These are phyloP conservation scores for Kryptolebias marmoratus DNA, from an alignment of 2,113 vertebrate species.

Conservation along the genomic window DNA sequence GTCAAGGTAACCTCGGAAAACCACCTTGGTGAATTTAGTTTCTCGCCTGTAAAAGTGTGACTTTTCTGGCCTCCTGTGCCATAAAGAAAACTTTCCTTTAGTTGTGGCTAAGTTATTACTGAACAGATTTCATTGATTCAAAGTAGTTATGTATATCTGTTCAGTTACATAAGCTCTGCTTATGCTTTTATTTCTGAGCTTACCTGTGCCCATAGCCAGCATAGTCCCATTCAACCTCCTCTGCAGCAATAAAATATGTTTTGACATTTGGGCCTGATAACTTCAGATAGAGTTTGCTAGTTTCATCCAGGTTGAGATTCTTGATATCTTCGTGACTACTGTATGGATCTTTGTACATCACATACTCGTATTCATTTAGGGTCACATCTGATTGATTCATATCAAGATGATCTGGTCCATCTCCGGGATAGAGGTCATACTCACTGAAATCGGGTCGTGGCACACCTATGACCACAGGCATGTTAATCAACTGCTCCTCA, in stretches of 20 bases:
- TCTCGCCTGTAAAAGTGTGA: conserved; percentile 15
- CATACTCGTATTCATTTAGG: conserved; percentile 81
- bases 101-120: not conserved
- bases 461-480: conserved; percentile 82
- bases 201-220: conserved; percentile 80
- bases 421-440: conserved; percentile 78
- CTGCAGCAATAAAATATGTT: conserved; percentile 89
- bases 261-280: conserved; percentile 78
- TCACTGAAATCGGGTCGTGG: conserved; percentile 83
- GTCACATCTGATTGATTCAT: conserved; percentile 36
- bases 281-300: conserved; percentile 83
- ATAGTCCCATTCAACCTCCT: conserved; percentile 93
- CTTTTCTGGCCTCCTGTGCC: conserved; percentile 53
- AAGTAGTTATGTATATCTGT: not conserved
- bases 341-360: conserved; percentile 89
- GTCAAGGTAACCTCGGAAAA: conserved; percentile 90
- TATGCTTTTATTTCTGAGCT: conserved; percentile 6
- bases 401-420: conserved; percentile 37
- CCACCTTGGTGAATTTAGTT: conserved; percentile 85
- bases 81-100: conserved; percentile 4
- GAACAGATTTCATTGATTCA: not conserved
- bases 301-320: conserved; percentile 73
- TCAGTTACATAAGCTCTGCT: not conserved
- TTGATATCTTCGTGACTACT: conserved; percentile 69
- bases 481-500: conserved; percentile 64